A percentile compares a stretch with the other conserved stretches of the same genome.
Conservation (phyloP, 2,113 vertebrate genomes). For the Heptranchias perlo region DNA sequence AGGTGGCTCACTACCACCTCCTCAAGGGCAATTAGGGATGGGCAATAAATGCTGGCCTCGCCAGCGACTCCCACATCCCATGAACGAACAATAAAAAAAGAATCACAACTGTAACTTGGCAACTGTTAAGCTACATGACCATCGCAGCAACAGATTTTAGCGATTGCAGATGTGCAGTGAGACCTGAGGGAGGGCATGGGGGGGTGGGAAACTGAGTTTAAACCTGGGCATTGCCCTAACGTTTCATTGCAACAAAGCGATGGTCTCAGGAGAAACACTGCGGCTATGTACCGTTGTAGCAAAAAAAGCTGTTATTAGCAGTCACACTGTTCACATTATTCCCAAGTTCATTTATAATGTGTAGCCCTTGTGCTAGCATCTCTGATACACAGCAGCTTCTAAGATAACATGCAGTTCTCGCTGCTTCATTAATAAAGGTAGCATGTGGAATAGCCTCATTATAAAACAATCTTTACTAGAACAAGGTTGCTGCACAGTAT, state of each 20-base stretch:
- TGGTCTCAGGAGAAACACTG: too few species aligned
- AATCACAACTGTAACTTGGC: background rate
- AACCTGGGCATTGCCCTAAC: background rate
- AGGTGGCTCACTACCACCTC: too few species aligned
- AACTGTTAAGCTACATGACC: background rate
- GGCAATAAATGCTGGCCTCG: too few species aligned
- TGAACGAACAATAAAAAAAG: too few species aligned
- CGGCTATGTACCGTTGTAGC: background rate
- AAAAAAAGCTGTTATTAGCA: background rate
- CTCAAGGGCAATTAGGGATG: too few species aligned
- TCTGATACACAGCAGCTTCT: background rate
- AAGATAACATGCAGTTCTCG: background rate
- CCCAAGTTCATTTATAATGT: background rate
- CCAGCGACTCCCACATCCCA: too few species aligned
- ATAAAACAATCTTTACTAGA: background rate
- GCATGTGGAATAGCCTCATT: background rate
- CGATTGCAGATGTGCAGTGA: background rate
- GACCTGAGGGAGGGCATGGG: background rate
- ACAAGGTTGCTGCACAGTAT: background rate
- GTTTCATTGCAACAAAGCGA: background rate
- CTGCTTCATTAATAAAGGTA: conserved; percentile 5
- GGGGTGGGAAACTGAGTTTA: background rate
- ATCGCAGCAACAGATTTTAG: background rate
- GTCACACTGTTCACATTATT: background rate
- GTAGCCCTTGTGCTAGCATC: background rate